Conservation (phyloP, 1,140 invertebrate genomes). For the Laupala kohalensis region DNA sequence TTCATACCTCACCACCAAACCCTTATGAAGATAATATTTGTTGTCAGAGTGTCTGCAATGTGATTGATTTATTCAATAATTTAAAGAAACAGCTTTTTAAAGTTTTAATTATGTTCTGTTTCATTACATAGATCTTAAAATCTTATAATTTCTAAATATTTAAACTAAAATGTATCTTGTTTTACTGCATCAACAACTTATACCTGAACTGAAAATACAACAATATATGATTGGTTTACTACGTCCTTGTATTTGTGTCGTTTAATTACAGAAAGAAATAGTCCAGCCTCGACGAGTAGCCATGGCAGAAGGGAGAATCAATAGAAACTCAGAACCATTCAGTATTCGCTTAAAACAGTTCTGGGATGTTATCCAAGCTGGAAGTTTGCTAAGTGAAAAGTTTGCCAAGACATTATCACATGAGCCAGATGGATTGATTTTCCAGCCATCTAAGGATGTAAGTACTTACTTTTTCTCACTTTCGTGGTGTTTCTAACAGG, state of each 20-base stretch:
- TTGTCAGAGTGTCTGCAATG: no score
- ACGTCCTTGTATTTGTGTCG: not conserved
- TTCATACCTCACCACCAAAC: no score
- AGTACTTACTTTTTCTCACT: no score
- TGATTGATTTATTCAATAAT: no score
- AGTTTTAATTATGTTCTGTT: no score
- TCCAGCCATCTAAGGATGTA: slow-evolving; percentile 79
- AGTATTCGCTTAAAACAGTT: slow-evolving; percentile 79
- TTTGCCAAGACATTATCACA: slow-evolving; percentile 77
- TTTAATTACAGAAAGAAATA: slow-evolving; percentile 36
- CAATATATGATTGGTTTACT: not conserved
- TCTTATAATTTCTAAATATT: no score
- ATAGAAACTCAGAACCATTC: slow-evolving; percentile 69
- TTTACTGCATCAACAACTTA: no score
- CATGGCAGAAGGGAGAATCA: slow-evolving; percentile 58
- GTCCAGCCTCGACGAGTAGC: slow-evolving; percentile 57
- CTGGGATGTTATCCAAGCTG: slow-evolving; percentile 59
- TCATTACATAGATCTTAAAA: no score
- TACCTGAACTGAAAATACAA: not conserved
- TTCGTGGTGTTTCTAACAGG: no score
- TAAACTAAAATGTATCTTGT: no score
- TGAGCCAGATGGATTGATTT: slow-evolving; percentile 95
- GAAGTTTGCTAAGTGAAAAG: slow-evolving; percentile 66
- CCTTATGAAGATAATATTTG: no score
- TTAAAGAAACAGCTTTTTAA: no score